Evolutionary conservation across 2,797 vertebrate genomes (phyloP), one percentile per base, ranked within the genome.

Genomic region (Melanotaenia pygmaea): DNA sequence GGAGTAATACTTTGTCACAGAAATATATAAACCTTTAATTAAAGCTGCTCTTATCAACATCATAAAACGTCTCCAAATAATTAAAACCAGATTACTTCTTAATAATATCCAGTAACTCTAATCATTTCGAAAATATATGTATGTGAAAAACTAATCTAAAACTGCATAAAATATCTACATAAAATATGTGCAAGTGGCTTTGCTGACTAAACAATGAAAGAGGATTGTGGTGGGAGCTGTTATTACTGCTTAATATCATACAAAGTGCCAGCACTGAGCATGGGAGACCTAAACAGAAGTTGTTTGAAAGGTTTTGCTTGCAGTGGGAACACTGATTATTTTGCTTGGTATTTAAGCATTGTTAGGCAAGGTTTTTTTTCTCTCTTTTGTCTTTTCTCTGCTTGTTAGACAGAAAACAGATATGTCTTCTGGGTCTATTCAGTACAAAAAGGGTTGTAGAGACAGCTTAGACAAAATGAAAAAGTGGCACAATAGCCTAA

Each of bases 311-410:
- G 72, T 74, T 86, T 86, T 79, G 81, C 83, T 84, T 90, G 83
- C 77, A 65, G 74, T 71, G 80, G 77, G 83, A 89, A 79, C 67
- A 66, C 81, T 73, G 80, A 88, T 89, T 79, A 84, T 81, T 91
- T 70, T 83, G 79, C 88, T 80, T 77, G 83, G 67, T 74, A 78
- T 89, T 89, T 79, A 80, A 75, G 72, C 59, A 74, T 83, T 81
- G 79, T 83, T 77, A 68, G 70, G 79, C 75, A 71, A 75, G 54
- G 63, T 79, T 68, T 79, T 67, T 50, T 37, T 56, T 57, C 26
- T 30, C 56, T 57, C 30, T 72, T 78, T 84, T 80, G 70, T 88
- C 74, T 81, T 83, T 74, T 77, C 67, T 76, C 66, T 47, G 71
- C 76, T 78, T 20, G 58, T 18, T 64, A 32, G 18, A 79, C 69